phyloP scores from a whole-genome alignment of 2,797 vertebrate genomes.

The Danio kyathit region DNA sequence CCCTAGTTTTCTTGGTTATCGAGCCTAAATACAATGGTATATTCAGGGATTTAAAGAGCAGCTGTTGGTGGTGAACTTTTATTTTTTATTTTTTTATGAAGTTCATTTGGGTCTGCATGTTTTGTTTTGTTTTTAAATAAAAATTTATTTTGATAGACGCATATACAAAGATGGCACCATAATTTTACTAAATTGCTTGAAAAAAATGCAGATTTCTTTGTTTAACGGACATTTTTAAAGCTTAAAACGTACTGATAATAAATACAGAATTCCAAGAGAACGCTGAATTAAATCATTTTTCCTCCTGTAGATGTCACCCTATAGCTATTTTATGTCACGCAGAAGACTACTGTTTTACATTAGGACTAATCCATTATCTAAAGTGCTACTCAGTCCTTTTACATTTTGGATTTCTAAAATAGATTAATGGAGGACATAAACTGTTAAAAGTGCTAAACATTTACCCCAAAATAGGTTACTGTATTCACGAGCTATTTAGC shows the following conservation, averaged over 20 bases:
- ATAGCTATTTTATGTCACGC: constrained; percentile 38
- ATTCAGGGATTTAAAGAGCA: constrained; percentile 52
- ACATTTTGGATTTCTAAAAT: background rate
- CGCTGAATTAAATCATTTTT: background rate
- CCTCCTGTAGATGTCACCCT: constrained; percentile 74
- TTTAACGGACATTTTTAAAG: background rate
- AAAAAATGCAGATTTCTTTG: background rate
- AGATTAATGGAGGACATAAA: background rate
- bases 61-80: constrained; percentile 12
- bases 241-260: background rate
- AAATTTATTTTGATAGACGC: background rate
- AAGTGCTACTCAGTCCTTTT: background rate
- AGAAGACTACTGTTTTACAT: too few species aligned
- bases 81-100: background rate
- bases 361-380: background rate
- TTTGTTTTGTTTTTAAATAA: constrained; percentile 42
- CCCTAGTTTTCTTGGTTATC: constrained; percentile 63
- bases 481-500: too few species aligned
- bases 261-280: background rate
- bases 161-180: background rate
- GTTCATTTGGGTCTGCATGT: constrained; percentile 12
- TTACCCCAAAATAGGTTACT: background rate
- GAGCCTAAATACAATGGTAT: constrained; percentile 63
- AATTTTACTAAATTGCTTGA: background rate
- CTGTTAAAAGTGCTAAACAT: background rate